A percentile compares a stretch with the other conserved stretches of the same genome.
Evolutionary conservation across 2,888 invertebrate species (phyloP).

Genomic region (Sinelater perroti): DNA sequence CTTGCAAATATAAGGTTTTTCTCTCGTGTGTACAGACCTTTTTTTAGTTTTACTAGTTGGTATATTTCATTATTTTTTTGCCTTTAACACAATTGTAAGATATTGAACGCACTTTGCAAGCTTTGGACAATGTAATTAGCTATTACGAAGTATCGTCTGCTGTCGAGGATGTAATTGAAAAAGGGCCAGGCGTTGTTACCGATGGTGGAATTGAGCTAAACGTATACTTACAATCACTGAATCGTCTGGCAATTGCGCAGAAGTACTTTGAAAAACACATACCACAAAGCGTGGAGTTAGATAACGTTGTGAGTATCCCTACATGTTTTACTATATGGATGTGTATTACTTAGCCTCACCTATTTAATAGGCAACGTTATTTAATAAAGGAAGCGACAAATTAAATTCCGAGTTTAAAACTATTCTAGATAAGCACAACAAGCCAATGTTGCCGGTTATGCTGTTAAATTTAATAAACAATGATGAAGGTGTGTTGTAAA

Average conservation of each 20-base stretch:
- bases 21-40: not conserved
- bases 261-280: constrained; percentile 93
- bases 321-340: not conserved
- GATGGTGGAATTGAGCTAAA: constrained; percentile 66
- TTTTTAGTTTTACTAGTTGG: too few relatives aligned
- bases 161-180: constrained; percentile 84
- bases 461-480: constrained; percentile 86
- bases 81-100: constrained; percentile 66
- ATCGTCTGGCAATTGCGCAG: constrained; percentile 85
- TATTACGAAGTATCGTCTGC: constrained; percentile 96
- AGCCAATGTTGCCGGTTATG: constrained; percentile 86
- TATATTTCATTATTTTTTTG: not conserved
- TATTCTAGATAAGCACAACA: constrained; percentile 84
- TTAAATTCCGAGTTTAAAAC: constrained; percentile 90
- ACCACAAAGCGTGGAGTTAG: constrained; percentile 91
- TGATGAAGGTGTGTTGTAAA: constrained; percentile 74
- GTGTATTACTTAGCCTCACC: constrained; percentile 1
- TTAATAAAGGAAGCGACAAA: constrained; percentile 84
- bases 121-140: constrained; percentile 92
- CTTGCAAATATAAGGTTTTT: too few relatives aligned
- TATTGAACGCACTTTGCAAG: constrained; percentile 87
- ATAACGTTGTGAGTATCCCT: constrained; percentile 83
- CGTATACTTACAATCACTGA: constrained; percentile 75
- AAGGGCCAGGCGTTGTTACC: constrained; percentile 77
- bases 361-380: constrained; percentile 70